Conservation (phyloP, 2,888 invertebrate species). For the Glyphotaelius pellucidus region DNA sequence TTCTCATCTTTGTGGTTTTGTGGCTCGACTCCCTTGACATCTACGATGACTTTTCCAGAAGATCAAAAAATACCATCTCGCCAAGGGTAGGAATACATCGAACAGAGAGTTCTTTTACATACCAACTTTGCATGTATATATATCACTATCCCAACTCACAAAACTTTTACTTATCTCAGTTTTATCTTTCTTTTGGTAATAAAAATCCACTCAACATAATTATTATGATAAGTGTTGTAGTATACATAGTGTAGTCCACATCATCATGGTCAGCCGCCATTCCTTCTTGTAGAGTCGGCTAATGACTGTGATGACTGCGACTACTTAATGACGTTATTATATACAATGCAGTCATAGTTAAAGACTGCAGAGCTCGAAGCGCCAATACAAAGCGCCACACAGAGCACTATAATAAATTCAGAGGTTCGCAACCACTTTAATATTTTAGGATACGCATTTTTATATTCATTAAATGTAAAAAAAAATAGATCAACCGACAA, state of each 20-base stretch:
- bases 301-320: not conserved
- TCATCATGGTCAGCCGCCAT: not conserved
- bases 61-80: too few species aligned
- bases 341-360: constrained; percentile 27
- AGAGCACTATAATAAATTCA: not conserved
- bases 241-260: not conserved
- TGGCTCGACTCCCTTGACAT: too few species aligned
- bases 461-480: too few species aligned
- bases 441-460: too few species aligned
- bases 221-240: not conserved
- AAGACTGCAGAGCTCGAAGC: not conserved
- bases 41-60: too few species aligned
- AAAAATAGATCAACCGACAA: too few species aligned
- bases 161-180: too few species aligned
- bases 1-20: too few species aligned
- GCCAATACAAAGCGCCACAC: not conserved
- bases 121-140: too few species aligned
- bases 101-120: too few species aligned
- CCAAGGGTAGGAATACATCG: too few species aligned
- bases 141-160: too few species aligned
- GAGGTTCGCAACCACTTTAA: not conserved
- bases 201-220: not conserved
- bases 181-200: not conserved
- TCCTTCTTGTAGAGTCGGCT: constrained; percentile 16
- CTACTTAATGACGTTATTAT: constrained; percentile 28